These are phyloP conservation scores for Eupithecia abbreviata DNA, from an alignment of 2,888 invertebrate species.

Conservation along the genomic window DNA sequence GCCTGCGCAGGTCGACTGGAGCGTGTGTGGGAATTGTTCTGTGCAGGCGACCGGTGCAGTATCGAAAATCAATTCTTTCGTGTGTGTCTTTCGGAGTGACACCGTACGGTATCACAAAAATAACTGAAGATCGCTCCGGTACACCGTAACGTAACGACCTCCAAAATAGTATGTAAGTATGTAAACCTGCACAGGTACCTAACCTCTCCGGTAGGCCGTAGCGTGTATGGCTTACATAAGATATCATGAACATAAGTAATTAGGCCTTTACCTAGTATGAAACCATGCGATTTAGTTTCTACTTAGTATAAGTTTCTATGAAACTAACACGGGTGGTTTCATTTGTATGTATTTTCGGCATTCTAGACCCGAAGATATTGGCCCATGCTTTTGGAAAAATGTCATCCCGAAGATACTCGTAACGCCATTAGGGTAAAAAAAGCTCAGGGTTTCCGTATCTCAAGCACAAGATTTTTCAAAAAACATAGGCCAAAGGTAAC, in stretches of 20 bases:
- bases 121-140: too few species aligned
- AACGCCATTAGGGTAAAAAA: background rate
- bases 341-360: background rate
- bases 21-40: too few species aligned
- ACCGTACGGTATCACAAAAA: too few species aligned
- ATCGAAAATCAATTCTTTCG: too few species aligned
- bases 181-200: too few species aligned
- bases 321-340: conserved; percentile 7
- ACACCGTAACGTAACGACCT: too few species aligned
- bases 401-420: conserved; percentile 5
- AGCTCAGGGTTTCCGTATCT: background rate
- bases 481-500: background rate
- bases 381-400: conserved; percentile 8
- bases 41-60: too few species aligned
- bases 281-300: conserved; percentile 9
- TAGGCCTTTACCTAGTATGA: background rate
- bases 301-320: background rate
- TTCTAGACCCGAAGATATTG: background rate
- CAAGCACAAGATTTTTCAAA: conserved; percentile 8
- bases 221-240: background rate
- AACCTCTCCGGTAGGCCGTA: too few species aligned
- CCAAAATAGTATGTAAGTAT: too few species aligned
- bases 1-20: too few species aligned
- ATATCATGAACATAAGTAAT: background rate
- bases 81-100: too few species aligned